A percentile compares a stretch with the other conserved stretches of the same genome.
Conservation (phyloP, 2,888 invertebrate species). For the Machimus atricapillus region DNA sequence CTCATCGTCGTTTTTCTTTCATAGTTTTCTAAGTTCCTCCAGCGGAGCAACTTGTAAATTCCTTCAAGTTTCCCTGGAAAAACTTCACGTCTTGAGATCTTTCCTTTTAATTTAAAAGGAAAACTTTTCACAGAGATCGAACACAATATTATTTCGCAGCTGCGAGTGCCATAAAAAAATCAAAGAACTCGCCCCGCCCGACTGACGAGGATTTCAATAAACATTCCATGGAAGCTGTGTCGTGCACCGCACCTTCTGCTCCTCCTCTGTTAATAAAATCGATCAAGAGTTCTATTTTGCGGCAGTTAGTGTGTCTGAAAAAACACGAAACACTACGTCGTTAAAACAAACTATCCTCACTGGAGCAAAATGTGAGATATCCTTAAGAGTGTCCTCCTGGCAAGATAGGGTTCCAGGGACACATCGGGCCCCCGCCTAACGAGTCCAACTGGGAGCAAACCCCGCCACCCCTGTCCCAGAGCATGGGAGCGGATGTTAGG, state of each 20-base stretch:
- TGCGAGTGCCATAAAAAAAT: neutral
- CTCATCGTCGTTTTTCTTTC: neutral
- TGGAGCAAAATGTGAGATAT: neutral
- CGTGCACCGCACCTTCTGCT: neutral
- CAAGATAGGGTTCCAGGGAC: neutral
- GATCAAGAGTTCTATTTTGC: neutral
- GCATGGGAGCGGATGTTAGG: neutral
- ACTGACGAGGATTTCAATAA: neutral
- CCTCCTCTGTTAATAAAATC: neutral
- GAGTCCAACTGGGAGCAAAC: neutral
- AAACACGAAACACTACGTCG: neutral
- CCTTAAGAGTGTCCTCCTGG: neutral
- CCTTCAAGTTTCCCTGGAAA: neutral
- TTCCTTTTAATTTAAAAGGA: neutral
- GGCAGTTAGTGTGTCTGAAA: neutral
- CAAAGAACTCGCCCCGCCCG: neutral
- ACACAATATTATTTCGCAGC: neutral
- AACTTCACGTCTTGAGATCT: neutral
- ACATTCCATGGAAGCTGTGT: neutral
- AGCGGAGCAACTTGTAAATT: neutral
- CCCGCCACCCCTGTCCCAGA: neutral
- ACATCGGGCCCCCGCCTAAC: neutral
- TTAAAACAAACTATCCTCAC: slow-evolving; percentile 6
- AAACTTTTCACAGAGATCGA: neutral
- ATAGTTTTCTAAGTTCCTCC: neutral